phyloP scores from a whole-genome alignment of 1,140 invertebrate genomes.

The Periplaneta americana region DNA sequence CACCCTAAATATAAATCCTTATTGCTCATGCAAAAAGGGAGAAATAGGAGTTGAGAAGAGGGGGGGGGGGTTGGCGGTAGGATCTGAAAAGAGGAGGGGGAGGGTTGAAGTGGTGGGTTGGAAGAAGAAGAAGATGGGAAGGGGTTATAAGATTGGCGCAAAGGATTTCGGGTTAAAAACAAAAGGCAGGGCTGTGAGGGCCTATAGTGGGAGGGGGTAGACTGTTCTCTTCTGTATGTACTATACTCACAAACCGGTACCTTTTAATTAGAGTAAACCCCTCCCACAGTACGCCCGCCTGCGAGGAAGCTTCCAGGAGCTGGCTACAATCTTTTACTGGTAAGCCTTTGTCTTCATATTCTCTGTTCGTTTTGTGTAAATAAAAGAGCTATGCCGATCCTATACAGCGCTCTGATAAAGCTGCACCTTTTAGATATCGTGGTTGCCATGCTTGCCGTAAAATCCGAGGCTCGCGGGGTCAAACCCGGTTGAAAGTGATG shows the following conservation, averaged over 20 bases:
- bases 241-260: conserved; percentile 9
- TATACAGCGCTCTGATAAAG: background rate
- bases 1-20: conserved; percentile 19
- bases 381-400: background rate
- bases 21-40: conserved; percentile 24
- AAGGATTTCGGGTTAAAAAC: conserved; percentile 13
- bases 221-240: background rate
- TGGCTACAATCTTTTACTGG: background rate
- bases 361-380: background rate
- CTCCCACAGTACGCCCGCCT: background rate
- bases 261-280: conserved; percentile 12
- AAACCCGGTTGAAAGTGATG: too few relatives aligned
- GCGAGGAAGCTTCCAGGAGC: background rate
- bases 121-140: background rate
- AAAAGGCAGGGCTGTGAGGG: background rate
- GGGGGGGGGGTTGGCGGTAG: conserved; percentile 3
- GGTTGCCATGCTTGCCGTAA: too few relatives aligned
- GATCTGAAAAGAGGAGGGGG: background rate
- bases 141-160: conserved; percentile 8
- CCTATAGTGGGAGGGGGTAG: background rate
- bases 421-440: background rate
- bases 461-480: too few relatives aligned
- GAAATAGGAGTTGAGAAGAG: background rate
- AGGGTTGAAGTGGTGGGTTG: background rate
- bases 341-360: background rate